phyloP scores from a whole-genome alignment of 2,888 invertebrate species.

The Boloria selene region DNA sequence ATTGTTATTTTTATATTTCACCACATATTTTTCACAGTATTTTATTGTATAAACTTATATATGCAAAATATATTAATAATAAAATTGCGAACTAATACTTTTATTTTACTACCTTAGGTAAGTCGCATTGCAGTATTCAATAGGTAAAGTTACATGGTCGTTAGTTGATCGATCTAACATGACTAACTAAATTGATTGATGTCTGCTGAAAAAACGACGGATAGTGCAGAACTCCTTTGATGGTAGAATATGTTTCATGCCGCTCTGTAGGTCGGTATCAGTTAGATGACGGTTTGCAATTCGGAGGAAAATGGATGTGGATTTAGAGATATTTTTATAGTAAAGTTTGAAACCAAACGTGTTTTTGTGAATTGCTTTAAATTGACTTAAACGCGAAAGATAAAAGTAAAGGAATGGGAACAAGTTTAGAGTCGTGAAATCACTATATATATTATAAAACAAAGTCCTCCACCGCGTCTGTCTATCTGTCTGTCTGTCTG shows the following conservation, averaged over 20 bases:
- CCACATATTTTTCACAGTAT: too few relatives aligned
- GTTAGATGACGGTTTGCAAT: slow-evolving; percentile 49
- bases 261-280: slow-evolving; percentile 58
- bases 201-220: slow-evolving; percentile 40
- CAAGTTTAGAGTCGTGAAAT: not conserved
- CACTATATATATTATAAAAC: too few relatives aligned
- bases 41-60: too few relatives aligned
- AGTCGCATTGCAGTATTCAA: slow-evolving; percentile 11
- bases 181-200: slow-evolving; percentile 45
- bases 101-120: too few relatives aligned
- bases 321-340: slow-evolving; percentile 43
- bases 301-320: slow-evolving; percentile 48
- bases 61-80: too few relatives aligned
- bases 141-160: slow-evolving; percentile 48
- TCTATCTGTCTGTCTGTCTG: too few relatives aligned
- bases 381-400: slow-evolving; percentile 43
- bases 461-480: too few relatives aligned
- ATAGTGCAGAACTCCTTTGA: slow-evolving; percentile 52
- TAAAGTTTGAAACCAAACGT: not conserved
- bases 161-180: slow-evolving; percentile 42
- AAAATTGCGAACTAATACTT: too few relatives aligned
- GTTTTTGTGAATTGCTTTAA: not conserved
- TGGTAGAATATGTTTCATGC: slow-evolving; percentile 67
- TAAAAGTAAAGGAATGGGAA: slow-evolving; percentile 15
- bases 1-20: too few relatives aligned